These are phyloP conservation scores for Zoroaster sp. DNA, from an alignment of 53 echinoderm and acorn worm species.

Conservation along the genomic window DNA sequence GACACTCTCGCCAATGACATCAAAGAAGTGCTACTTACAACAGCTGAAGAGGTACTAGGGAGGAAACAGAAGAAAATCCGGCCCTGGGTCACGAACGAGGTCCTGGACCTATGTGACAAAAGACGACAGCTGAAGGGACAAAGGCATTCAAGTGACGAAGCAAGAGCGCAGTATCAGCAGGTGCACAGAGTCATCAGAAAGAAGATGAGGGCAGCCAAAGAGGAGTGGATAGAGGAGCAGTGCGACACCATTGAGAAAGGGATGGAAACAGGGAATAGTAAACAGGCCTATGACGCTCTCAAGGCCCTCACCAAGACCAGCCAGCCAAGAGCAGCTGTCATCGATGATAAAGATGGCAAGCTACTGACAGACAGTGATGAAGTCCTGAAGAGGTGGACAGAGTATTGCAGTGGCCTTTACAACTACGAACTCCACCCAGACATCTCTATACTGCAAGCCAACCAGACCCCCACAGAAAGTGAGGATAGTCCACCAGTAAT, in stretches of 20 bases:
- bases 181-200: not conserved
- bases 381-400: constrained; percentile 18
- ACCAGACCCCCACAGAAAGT: constrained; percentile 11
- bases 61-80: constrained; percentile 7
- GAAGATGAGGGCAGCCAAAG: constrained; percentile 13
- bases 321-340: not conserved
- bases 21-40: not conserved
- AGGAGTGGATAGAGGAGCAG: not conserved
- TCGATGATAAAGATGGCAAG: constrained; percentile 6
- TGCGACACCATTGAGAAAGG: not conserved
- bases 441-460: constrained; percentile 3
- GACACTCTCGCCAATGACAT: constrained; percentile 15
- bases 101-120: constrained; percentile 33
- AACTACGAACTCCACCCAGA: constrained; percentile 12
- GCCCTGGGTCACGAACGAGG: constrained; percentile 11
- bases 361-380: not conserved
- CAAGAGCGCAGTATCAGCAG: not conserved
- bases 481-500: not conserved
- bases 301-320: not conserved
- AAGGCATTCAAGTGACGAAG: not conserved
- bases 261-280: not conserved
- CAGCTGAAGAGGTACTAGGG: not conserved
- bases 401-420: constrained; percentile 13
- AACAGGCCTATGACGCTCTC: not conserved
- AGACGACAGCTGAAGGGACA: constrained; percentile 12